Base-by-base conservation (phyloP, 2,113 vertebrate genomes). In the Oncorhynchus clarkii region DNA sequence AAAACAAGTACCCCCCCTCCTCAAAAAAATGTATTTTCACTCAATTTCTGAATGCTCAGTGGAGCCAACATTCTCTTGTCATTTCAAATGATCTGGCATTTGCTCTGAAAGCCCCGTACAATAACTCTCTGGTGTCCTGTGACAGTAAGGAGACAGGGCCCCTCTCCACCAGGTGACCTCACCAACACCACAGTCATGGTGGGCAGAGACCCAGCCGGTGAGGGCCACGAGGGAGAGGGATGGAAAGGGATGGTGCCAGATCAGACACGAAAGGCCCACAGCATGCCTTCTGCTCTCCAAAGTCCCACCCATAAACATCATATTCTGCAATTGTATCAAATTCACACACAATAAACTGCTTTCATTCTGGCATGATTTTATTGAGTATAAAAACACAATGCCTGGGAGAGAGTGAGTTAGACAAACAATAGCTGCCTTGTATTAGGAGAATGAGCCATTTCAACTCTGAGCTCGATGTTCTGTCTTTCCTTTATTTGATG, bases 371-470 rank as follows among this genome's bases (percentile, higher is more conserved):
- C 62, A 76, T 67, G 62, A 75, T 78, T 73, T 84, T 75, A 76
- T 45, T 60, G 54, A 84, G 78, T 67, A 76, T 80, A 84, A 73
- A 81, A 78, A 82, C 22, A 1, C 39, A 82, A 78, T 82, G 80
- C 81, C 73, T 67, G 74, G 60, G 48, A 84, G 83, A 80, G 83
- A 81, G 80, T 78, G 68, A 27, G 73, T 80, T 64, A 70, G 71
- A 82, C 75, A 81, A 89, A 89, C 83, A 93, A 93, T 87, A 84
- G 83, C 73, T 87, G 89, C 86, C 85, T 92, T 94, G 89, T 93
- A 79, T 49, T 59, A 71, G 78, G 79, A 83, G 77, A 87, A 84
- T 74, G 82, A 81, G 76, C 68, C 79, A 75, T 70, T 74, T 84
- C 75, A 4, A 73, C 83, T 81, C 45, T 24, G 51, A 54, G 3